Base-by-base conservation (phyloP, 92 coral and sea anemone species). In the Siderastrea siderea region DNA sequence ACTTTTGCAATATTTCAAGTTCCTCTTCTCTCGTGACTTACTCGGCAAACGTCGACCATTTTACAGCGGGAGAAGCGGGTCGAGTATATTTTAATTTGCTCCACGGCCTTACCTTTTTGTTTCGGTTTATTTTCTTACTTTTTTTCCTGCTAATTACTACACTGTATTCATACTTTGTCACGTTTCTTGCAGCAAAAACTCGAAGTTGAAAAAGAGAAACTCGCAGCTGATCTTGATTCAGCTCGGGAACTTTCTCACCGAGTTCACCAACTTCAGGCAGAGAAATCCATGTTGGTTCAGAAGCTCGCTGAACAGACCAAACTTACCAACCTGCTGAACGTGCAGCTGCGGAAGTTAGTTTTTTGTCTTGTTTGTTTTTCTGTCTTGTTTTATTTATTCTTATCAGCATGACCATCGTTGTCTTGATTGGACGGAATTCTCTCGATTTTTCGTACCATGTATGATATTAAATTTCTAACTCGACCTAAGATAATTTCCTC, bases 161-260 rank as follows among this genome's bases (percentile, higher is more conserved):
- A 26, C 38, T 26, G 38, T 26, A 2, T 78, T 0, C 64, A 55
- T 43, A 6, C 15, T 51, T 17, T 83, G 48, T 19, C 6, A 45
- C 11, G 15, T 51, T 77, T 58, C 16, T 76, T 83, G 53, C 84
- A 97, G 99, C 86, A 82, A 71, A 87, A 90, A 63, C 93, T 97
- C 15, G 98, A 95, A 71, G 89, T 68, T 38, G 99, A 97, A 76
- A 95, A 92, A 65, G 90, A 93, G 15, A 97, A 89, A 87, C 77
- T 97, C 0, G 90, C 96, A 3, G 95, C 94, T 5, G 99, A 97
- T 77, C 80, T 97, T 50, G 93, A 92, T 46, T 86, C 90, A 19
- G 99, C 99, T 14, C 90, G 94, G 14, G 90, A 93, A 82, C 89
- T 95, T 71, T 97, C 98, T 8, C 94, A 97, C 61, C 92, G 98